Base-by-base conservation (phyloP, 2,113 vertebrate genomes). In the Sardina pilchardus region DNA sequence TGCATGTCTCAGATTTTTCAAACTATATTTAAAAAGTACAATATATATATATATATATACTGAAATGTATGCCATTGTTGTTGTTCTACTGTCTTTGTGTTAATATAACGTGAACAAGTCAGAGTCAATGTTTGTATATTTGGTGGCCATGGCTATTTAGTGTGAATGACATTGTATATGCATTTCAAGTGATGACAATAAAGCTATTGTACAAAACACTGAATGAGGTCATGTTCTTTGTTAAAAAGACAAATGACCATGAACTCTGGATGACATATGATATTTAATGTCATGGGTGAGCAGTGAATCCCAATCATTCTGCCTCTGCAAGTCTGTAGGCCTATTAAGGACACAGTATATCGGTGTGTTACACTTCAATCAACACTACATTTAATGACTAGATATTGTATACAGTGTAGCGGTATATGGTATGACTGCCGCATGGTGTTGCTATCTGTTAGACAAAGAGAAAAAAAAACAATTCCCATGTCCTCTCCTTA, bases 131-230 rank as follows among this genome's bases (percentile, higher is more conserved):
- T 85, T 87, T 85, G 87, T 87, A 88, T 50, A 50, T 82, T 47
- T 82, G 80, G 85, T 84, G 56, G 83, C 56, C 30, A 90, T 88
- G 71, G 71, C 71, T 86, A 82, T 21, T 89, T 42, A 86, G 81
- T 87, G 87, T 92, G 89, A 86, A 88, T 84, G 82, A 85, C 87
- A 85, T 90, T 90, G 91, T 90, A 84, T 88, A 89, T 89, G 86
- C 88, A 82, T 92, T 88, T 88, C 47, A 44, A 88, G 82, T 90
- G 59, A 86, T 86, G 75, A 34, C 83, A 93, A 93, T 94, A 94
- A 95, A 94, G 85, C 86, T 88, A 82, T 87, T 90, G 86, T 83
- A 90, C 83, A 90, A 85, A 88, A 71, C 81, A 75, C 43, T 45
- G 84, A 84, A 84, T 21, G 47, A 80, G 4, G 34, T 48, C 1